Conservation (phyloP, 2,113 vertebrate species). For the Thamnophis sirtalis region DNA sequence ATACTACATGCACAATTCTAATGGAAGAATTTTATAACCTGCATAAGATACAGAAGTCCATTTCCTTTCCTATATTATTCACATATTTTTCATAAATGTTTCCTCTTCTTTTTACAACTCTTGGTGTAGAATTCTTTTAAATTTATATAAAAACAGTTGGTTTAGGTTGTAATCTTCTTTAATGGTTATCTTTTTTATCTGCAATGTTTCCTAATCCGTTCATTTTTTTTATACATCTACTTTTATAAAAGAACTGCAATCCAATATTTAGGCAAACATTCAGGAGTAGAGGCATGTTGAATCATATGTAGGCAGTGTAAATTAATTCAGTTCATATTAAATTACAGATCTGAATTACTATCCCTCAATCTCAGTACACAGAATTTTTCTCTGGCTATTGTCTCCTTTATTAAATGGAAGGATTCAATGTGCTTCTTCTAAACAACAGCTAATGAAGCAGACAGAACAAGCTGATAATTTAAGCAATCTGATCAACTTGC, state of each 20-base stretch:
- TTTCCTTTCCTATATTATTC: not conserved
- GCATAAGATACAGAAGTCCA: not conserved
- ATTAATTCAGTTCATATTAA: not conserved
- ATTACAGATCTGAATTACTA: not conserved
- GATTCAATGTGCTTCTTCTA: not conserved
- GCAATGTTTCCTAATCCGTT: not conserved
- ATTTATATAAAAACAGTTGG: not conserved
- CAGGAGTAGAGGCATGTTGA: too few species aligned
- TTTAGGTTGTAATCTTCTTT: not conserved
- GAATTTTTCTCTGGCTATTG: not conserved
- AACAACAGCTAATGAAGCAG: not conserved
- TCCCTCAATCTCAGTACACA: not conserved
- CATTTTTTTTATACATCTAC: not conserved
- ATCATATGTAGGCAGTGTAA: not conserved
- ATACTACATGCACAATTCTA: conserved; percentile 42
- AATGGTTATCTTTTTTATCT: not conserved
- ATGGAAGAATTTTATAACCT: not conserved
- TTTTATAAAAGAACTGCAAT: not conserved
- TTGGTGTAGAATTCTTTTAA: not conserved
- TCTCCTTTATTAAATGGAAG: conserved; percentile 25
- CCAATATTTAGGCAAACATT: not conserved
- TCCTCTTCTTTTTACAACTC: not conserved
- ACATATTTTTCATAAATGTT: not conserved
- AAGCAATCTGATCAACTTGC: not conserved
- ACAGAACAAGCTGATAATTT: not conserved